Evolutionary conservation across 2,113 vertebrate species (phyloP), one percentile per base, ranked within the genome.

Genomic region (Corythornis cristatus): DNA sequence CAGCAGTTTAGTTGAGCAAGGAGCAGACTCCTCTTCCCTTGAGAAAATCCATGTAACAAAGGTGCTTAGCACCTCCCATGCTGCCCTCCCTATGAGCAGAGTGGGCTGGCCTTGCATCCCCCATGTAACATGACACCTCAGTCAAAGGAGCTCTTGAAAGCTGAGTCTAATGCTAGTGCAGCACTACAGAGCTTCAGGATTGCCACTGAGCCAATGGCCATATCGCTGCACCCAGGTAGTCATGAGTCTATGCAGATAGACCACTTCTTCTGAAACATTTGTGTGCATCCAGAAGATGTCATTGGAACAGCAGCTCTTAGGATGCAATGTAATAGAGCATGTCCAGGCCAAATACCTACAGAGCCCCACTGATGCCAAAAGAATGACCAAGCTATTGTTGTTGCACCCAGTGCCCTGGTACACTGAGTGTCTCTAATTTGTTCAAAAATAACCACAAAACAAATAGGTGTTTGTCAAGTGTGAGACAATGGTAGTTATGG

Each of bases 191-290:
- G 13, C n/a, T 80, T 75, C 9, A 37, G 33, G 21, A 37, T n/a
- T 0, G 0, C 19, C 11, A 6, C 46, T 6, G 8, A 70, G 42
- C n/a, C 46, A 33, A 29, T 2, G 9, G 25, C 26, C 50, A 8
- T 35, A 35, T 5, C 15, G 11, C 18, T 70, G 56, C 12, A 37
- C 16, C 15, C 54, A 37, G n/a, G 12, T 31, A 53, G 37, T 23
- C 67, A 33, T 1, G 0, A 37, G 10, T 33, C 9, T 50, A 54
- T 2, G 23, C 26, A 74, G 37, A 61, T 13, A 72, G 29, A 40
- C 25, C 4, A 0, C 35, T 68, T 8, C 61, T 33, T n/a, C 77
- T 57, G 37, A 66, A 72, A 81, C 19, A 50, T 7, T 50, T 7
- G 5, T 23, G 15, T 4, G 18, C 29, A 72, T 35, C 14, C 40